Base-by-base conservation (phyloP, 1,140 invertebrate genomes). In the Palaemon carinicauda region DNA sequence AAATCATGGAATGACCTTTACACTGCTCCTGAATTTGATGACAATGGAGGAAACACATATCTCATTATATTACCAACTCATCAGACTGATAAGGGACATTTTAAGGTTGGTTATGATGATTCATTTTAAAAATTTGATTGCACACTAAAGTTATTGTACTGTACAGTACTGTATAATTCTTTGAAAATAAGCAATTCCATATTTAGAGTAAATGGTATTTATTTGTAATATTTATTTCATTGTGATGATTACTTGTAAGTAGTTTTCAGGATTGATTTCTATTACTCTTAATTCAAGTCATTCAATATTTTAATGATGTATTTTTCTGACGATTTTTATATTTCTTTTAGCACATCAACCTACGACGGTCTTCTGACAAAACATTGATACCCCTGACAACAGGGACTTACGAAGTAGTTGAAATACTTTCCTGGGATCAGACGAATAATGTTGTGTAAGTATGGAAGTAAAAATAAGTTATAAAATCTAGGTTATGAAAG, bases 351-450 rank as follows among this genome's bases (percentile, higher is more conserved):
- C 95, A 96, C 89, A 91, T 96, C 29, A 93, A 93, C 19, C 90
- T 94, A 65, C 91, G 96, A 75, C 91, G 73, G 56, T 88, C 82
- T 87, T 82, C 56, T 91, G 91, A 80, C 86, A 90, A 87, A 90
- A 90, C 60, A 88, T 89, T 91, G 82, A 90, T 90, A 15, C 94
- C 95, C 65, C 91, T 97, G 71, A 97, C 96, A 73, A 93, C 92
- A 33, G 96, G 96, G 33, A 93, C 93, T 83, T 96, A 94, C 91
- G 95, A 95, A 82, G 96, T 98, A 21, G 94, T 94, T 12, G 94
- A 95, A 89, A 95, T 98, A 86, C 91, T 97, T 3, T 93, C 94
- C 29, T 97, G 96, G 95, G 95, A 97, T 90, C 91, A 94, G 82
- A 91, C 94, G 41, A 93, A 93, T 60, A 92, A 94, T 86, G 91